Conservation (phyloP, 2,113 vertebrate species). For the Rhinolophus ferrumequinum region DNA sequence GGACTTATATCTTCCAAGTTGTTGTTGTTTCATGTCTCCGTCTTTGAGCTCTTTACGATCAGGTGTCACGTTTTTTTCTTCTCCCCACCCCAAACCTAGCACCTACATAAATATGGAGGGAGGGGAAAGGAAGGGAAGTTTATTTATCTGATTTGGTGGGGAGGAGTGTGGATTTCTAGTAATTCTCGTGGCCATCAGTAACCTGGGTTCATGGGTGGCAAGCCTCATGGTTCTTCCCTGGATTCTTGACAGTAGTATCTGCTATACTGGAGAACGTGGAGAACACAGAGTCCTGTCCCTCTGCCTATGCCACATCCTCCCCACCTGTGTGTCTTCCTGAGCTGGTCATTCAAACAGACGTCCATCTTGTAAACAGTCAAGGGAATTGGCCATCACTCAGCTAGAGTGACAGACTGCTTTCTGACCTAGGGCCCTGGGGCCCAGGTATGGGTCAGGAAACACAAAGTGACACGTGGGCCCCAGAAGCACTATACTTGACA, state of each 20-base stretch:
- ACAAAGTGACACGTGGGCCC: not conserved
- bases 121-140: not conserved
- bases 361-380: not conserved
- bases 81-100: not conserved
- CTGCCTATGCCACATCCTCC: not conserved
- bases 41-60: not conserved
- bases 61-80: not conserved
- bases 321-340: not conserved
- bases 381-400: not conserved
- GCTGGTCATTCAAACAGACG: not conserved
- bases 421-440: not conserved
- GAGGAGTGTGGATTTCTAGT: not conserved
- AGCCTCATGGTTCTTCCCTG: not conserved
- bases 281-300: not conserved
- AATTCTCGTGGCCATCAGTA: not conserved
- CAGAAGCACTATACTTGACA: not conserved
- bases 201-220: not conserved
- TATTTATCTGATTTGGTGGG: not conserved
- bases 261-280: not conserved
- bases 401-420: not conserved
- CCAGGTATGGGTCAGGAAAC: not conserved
- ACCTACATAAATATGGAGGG: not conserved
- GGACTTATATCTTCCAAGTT: not conserved
- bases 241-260: not conserved
- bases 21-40: not conserved